Base-by-base conservation (phyloP, 2,113 vertebrate species). In the Eulacestoma nigropectus region DNA sequence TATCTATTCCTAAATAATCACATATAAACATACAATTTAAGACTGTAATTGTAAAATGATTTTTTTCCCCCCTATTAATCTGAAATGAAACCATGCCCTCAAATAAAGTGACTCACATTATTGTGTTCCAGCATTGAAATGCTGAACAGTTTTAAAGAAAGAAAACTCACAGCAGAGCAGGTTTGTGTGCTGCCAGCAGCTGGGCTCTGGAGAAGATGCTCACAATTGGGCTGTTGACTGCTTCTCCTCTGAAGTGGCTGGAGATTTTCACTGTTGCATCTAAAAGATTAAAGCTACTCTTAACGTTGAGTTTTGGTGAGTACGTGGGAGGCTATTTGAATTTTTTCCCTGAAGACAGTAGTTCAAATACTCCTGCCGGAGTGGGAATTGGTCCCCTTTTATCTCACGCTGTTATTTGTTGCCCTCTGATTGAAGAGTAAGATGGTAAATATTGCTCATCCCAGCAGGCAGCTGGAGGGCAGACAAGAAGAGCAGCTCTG, bases 381-480 rank as follows among this genome's bases (percentile, higher is more conserved):
- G 39, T 55, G 83, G 57, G 87, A 94, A 78, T 63, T 44, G 64
- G 64, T 81, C 55, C 68, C 55, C 64, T 95, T 95, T 95, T 74
- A 93, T 80, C 72, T 90, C 3, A 1, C 0, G 8, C 78, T 85
- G 70, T n/a, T 86, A 21, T 81, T 86, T 83, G 76, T 84, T 93
- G 68, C 82, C 60, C 74, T 69, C 32, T 77, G 86, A 86, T 76
- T 92, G 89, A 93, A 83, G 91, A 80, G 63, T 11, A 30, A 39
- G 74, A 69, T 26, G 81, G 87, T 95, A 83, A 93, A 83, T 93
- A 86, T 41, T 81, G 47, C 83, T 95, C 80, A 37, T 69, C 86
- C 69, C 42, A 67, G 89, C 73, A 69, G 90, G 86, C 63, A 65
- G 42, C 85, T 84, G 94, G 90, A 92, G 70, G 52, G 60, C 33